A percentile compares a stretch with the other conserved stretches of the same genome.
Conservation (phyloP, 2,888 invertebrate genomes). For the Trissoscelio sp. region DNA sequence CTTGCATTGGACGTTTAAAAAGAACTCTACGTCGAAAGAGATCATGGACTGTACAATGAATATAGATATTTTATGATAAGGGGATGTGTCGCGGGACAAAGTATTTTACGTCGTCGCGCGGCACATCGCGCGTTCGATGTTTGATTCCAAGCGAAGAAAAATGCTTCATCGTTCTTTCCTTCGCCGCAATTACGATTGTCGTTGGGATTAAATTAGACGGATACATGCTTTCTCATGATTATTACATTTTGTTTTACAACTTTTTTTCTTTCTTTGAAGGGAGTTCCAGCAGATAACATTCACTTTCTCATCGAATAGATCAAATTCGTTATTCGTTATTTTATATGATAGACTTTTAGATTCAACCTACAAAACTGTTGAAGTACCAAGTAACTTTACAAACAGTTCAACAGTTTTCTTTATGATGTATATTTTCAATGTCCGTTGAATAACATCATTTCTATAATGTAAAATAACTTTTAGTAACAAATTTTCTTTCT, state of each 20-base stretch:
- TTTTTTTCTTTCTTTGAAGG: not conserved
- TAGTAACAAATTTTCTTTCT: no score
- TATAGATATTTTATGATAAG: slow-evolving; percentile 35
- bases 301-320: not conserved
- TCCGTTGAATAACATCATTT: no score
- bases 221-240: slow-evolving; percentile 60
- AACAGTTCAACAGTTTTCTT: no score
- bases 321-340: not conserved
- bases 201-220: slow-evolving; percentile 75
- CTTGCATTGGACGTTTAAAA: slow-evolving; percentile 70
- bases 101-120: slow-evolving; percentile 71
- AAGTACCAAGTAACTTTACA: no score
- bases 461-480: no score
- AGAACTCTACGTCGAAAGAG: slow-evolving; percentile 74
- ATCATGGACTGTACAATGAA: slow-evolving; percentile 76
- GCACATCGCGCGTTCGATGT: slow-evolving; percentile 77
- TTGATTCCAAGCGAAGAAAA: slow-evolving; percentile 76
- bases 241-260: not conserved
- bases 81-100: slow-evolving; percentile 76
- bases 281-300: slow-evolving; percentile 13
- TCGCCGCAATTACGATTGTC: slow-evolving; percentile 77
- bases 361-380: no score
- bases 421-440: no score
- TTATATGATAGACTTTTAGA: not conserved
- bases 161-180: slow-evolving; percentile 72